phyloP scores from a whole-genome alignment of 2,113 vertebrate genomes.

The Neolamprologus modestus region DNA sequence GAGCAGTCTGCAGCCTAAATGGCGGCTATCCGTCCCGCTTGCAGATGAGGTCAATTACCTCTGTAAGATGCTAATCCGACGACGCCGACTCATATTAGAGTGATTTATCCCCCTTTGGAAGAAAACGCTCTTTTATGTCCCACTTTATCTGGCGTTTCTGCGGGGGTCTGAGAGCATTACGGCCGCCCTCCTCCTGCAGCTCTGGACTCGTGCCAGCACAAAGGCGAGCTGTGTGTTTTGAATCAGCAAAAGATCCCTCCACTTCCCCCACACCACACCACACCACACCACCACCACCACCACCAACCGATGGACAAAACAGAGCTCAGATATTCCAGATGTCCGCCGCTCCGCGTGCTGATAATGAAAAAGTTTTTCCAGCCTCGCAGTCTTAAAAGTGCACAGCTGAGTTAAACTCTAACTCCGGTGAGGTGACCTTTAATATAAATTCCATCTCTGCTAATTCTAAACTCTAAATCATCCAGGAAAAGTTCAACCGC shows the following conservation, averaged over 20 bases:
- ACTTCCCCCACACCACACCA: not conserved
- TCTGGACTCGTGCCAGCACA: not conserved
- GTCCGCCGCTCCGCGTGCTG: not conserved
- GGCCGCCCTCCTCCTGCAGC: not conserved
- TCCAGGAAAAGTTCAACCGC: not conserved
- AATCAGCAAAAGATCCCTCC: not conserved
- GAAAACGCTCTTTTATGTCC: conserved; percentile 30
- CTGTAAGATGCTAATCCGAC: conserved; percentile 28
- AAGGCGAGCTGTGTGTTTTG: conserved; percentile 11
- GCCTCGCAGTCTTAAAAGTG: not conserved
- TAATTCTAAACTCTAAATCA: not conserved
- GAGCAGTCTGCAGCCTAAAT: conserved; percentile 24
- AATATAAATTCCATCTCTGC: not conserved
- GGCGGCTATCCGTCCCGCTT: conserved; percentile 32
- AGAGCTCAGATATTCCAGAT: conserved; percentile 46
- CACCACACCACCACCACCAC: not conserved
- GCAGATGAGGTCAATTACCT: conserved; percentile 50
- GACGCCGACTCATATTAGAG: conserved; percentile 22
- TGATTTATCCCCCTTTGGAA: conserved; percentile 35
- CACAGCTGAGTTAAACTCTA: not conserved
- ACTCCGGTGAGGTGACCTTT: conserved; percentile 11
- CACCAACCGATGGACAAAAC: conserved; percentile 12
- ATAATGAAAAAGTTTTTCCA: conserved; percentile 19
- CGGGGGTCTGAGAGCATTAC: conserved; percentile 1
- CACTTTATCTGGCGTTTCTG: conserved; percentile 21